Conservation (phyloP, 2,113 vertebrate species). For the Xenopus laevis region DNA sequence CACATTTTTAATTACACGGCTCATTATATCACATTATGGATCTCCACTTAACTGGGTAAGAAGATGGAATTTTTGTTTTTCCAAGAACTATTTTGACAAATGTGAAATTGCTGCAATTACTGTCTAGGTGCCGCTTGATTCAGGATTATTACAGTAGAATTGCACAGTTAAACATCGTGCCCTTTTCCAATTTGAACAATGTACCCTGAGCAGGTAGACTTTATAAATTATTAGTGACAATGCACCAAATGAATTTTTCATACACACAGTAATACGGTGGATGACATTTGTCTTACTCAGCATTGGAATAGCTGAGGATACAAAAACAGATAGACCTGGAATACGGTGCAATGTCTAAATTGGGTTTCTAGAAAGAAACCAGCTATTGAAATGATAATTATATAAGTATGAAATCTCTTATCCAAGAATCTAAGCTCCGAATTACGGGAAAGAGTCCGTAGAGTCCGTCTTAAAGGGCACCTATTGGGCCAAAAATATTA, state of each 20-base stretch:
- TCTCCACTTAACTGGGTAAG: not conserved
- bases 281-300: not conserved
- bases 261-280: not conserved
- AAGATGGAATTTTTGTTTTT: not conserved
- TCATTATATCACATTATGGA: constrained; percentile 27
- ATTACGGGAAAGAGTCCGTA: too few species aligned
- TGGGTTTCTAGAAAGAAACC: too few species aligned
- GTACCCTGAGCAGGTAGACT: not conserved
- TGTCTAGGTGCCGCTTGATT: not conserved
- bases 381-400: too few species aligned
- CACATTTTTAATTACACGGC: constrained; percentile 12
- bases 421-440: too few species aligned
- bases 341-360: too few species aligned
- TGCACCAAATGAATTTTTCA: not conserved
- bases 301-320: too few species aligned
- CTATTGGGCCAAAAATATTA: too few species aligned
- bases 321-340: too few species aligned
- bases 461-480: too few species aligned
- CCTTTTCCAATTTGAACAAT: not conserved
- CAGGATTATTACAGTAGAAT: constrained; percentile 2
- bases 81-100: constrained; percentile 6
- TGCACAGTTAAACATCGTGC: constrained; percentile 6
- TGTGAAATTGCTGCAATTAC: constrained; percentile 13
- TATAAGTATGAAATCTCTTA: too few species aligned
- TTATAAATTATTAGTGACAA: not conserved